Percentiles rank a stretch among this genome's conserved stretches.
These are phyloP conservation scores for Nephrocerus scutellatus DNA, from an alignment of 2,888 invertebrate species.

Conservation along the genomic window DNA sequence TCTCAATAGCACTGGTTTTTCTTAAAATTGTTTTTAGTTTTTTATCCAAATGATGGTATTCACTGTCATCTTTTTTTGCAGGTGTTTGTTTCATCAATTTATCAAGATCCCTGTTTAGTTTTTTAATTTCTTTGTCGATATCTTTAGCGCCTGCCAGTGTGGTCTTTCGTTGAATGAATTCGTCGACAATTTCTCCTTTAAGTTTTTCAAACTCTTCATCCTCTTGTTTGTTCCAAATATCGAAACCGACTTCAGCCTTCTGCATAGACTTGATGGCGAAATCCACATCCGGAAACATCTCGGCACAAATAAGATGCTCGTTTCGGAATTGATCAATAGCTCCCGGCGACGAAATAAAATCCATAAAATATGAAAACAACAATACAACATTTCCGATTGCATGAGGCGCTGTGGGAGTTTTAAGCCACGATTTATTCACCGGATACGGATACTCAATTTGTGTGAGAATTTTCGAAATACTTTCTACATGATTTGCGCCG, in stretches of 20 bases:
- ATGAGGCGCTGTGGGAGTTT: constrained; percentile 43
- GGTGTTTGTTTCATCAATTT: constrained; percentile 22
- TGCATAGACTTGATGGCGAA: constrained; percentile 27
- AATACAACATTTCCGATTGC: constrained; percentile 41
- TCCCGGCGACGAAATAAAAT: constrained; percentile 30
- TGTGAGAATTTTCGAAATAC: constrained; percentile 35
- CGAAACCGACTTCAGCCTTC: constrained; percentile 33
- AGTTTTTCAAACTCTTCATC: constrained; percentile 31
- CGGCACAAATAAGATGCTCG: constrained; percentile 9
- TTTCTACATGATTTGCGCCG: constrained; percentile 38
- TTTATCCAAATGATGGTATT: constrained; percentile 25
- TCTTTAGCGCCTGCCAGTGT: constrained; percentile 22
- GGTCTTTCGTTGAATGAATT: constrained; percentile 28
- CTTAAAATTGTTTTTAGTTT: constrained; percentile 24
- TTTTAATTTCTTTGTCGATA: constrained; percentile 26
- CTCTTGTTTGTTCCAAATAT: constrained; percentile 36
- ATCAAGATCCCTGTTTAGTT: constrained; percentile 20
- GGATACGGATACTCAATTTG: constrained; percentile 41
- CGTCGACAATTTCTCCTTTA: constrained; percentile 28
- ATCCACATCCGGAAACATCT: constrained; percentile 31
- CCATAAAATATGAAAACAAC: constrained; percentile 39
- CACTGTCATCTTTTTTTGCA: constrained; percentile 23
- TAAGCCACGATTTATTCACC: constrained; percentile 44
- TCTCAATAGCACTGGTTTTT: constrained; percentile 11
- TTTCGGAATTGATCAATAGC: constrained; percentile 14